These are phyloP conservation scores for Callipepla californica DNA, from an alignment of 2,113 vertebrate species.

Conservation along the genomic window DNA sequence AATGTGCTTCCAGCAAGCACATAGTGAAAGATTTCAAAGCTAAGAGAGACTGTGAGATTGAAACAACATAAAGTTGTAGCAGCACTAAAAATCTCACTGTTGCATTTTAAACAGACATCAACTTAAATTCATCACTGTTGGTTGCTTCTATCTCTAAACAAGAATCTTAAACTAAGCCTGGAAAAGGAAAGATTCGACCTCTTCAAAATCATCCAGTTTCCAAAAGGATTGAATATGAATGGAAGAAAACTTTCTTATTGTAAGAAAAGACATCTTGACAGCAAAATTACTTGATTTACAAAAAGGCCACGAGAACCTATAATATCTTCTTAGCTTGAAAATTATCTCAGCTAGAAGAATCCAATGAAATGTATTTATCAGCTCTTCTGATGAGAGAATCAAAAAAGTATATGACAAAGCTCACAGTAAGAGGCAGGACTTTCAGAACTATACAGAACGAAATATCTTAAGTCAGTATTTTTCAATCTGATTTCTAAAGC, in stretches of 20 bases:
- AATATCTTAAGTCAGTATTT: neutral
- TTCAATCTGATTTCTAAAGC: neutral
- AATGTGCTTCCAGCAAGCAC: neutral
- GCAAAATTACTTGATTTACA: neutral
- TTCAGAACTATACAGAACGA: neutral
- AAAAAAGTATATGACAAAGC: neutral
- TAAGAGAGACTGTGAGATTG: neutral
- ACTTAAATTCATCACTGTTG: neutral
- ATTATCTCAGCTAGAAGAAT: neutral
- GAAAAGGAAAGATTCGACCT: neutral
- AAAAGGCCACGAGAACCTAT: neutral
- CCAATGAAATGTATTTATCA: neutral
- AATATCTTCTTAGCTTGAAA: neutral
- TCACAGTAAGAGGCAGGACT: neutral
- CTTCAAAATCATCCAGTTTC: neutral
- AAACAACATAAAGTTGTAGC: neutral
- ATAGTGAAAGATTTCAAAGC: neutral
- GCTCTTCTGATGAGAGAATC: neutral
- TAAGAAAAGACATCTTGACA: neutral
- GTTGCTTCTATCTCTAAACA: neutral
- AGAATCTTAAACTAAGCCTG: neutral
- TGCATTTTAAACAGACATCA: neutral
- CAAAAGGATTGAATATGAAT: neutral
- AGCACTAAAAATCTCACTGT: neutral
- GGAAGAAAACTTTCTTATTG: neutral